Evolutionary conservation across 1,140 invertebrate species (phyloP).

Genomic region (Stegodyphus mimosarum): DNA sequence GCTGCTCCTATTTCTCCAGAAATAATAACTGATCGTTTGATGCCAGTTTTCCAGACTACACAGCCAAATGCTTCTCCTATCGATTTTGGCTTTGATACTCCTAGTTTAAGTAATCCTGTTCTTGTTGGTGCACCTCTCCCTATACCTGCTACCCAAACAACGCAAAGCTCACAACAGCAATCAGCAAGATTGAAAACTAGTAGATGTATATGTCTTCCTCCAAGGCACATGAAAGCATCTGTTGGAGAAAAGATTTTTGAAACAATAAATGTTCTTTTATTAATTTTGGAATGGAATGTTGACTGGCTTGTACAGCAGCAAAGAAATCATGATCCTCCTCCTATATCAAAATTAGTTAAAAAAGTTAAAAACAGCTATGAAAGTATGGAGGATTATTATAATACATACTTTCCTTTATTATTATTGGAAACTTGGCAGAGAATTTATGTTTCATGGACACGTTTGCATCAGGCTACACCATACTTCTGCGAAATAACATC

Average conservation of each 20-base stretch:
- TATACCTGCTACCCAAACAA: not conserved
- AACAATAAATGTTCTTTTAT: conserved; percentile 13
- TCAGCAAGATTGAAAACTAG: not conserved
- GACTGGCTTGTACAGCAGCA: conserved; percentile 46
- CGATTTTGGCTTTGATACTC: not conserved
- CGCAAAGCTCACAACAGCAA: not conserved
- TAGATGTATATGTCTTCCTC: conserved; percentile 30
- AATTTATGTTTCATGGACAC: conserved; percentile 51
- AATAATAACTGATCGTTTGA: too few relatives aligned
- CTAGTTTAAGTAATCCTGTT: too few relatives aligned
- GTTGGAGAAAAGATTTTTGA: conserved; percentile 30
- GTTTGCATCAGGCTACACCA: conserved; percentile 13
- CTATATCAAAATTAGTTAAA: conserved; percentile 10
- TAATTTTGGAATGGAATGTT: conserved; percentile 53
- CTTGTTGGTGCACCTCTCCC: too few relatives aligned
- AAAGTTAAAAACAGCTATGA: conserved; percentile 25
- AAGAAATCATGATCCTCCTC: conserved; percentile 34
- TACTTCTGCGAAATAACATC: conserved; percentile 34
- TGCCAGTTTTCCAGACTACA: too few relatives aligned
- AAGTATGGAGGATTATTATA: conserved; percentile 34
- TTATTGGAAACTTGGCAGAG: conserved; percentile 51
- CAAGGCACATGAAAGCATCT: conserved; percentile 24
- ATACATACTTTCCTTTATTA: conserved; percentile 43
- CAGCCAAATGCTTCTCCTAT: not conserved
- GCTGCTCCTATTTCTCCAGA: too few relatives aligned